Conservation (phyloP, 2,113 vertebrate species). For the Toxostoma redivivum region DNA sequence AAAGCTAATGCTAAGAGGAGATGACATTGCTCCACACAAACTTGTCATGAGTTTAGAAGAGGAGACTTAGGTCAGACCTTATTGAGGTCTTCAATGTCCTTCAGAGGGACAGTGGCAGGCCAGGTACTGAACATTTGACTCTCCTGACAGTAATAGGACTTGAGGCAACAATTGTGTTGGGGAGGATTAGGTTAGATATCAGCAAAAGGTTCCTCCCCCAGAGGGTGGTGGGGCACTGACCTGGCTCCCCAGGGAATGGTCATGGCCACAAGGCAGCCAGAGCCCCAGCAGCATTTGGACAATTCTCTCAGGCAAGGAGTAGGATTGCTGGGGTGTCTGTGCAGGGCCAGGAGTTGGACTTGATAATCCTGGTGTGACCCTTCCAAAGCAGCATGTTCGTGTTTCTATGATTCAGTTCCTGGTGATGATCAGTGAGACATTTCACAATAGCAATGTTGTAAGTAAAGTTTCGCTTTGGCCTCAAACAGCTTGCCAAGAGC, state of each 20-base stretch:
- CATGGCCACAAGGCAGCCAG: accelerated
- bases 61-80: background rate
- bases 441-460: background rate
- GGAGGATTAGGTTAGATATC: background rate
- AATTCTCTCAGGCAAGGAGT: background rate
- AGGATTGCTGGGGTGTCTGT: background rate
- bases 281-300: background rate
- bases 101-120: background rate
- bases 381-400: background rate
- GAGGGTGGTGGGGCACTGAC: background rate
- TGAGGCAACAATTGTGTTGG: background rate
- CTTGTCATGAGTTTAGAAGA: background rate
- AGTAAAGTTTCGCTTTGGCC: background rate
- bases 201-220: background rate
- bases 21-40: background rate
- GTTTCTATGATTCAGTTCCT: background rate
- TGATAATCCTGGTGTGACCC: background rate
- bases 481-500: background rate
- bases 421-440: background rate
- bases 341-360: background rate
- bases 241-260: background rate
- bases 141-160: background rate
- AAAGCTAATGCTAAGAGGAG: background rate
- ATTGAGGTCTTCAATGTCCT: background rate
- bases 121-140: background rate